Conservation (phyloP, 2,888 invertebrate species). For the Crematogaster levior region DNA sequence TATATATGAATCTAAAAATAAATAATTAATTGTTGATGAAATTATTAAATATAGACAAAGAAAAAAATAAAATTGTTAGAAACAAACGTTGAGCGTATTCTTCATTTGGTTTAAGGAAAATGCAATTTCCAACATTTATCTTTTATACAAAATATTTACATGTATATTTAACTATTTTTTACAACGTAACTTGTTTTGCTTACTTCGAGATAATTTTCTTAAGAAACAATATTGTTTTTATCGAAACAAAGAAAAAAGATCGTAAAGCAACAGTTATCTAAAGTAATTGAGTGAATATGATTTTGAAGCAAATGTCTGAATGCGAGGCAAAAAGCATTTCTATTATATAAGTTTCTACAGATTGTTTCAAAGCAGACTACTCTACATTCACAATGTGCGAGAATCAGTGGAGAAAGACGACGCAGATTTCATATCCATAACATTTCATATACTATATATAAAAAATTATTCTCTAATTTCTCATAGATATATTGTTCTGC, state of each 20-base stretch:
- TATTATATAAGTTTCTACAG: constrained; percentile 12
- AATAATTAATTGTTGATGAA: not conserved
- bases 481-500: not conserved
- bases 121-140: not conserved
- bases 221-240: not conserved
- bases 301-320: constrained; percentile 19
- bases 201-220: not conserved
- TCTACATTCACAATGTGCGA: not conserved
- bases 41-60: not conserved
- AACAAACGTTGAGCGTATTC: not conserved
- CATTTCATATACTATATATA: too few relatives aligned
- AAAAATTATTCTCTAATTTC: not conserved
- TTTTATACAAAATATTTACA: not conserved
- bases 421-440: constrained; percentile 21
- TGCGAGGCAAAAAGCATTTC: not conserved
- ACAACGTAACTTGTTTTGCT: not conserved
- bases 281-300: not conserved
- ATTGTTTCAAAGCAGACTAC: not conserved
- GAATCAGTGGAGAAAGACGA: not conserved
- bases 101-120: not conserved
- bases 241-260: not conserved
- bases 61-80: not conserved
- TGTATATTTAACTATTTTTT: not conserved
- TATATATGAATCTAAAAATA: not conserved
- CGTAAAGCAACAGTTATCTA: not conserved